Evolutionary conservation across 2,113 vertebrate genomes (phyloP), one percentile per base, ranked within the genome.

Genomic region (Physeter macrocephalus): DNA sequence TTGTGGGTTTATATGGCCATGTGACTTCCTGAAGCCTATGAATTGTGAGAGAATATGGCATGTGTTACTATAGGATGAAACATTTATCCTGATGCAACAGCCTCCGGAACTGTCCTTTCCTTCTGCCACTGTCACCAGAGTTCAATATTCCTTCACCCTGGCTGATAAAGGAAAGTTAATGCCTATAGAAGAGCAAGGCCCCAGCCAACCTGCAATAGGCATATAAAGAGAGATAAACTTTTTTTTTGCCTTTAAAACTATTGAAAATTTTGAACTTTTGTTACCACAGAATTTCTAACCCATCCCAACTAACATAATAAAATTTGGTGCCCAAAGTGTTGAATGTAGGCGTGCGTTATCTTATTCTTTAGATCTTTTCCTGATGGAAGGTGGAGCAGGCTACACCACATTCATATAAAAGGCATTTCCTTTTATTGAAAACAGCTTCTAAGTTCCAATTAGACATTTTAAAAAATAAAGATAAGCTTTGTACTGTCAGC

Each of bases 391-490:
- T 39, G 31, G 52, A 54, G 7, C 13, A 82, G 62, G 12, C 5
- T 21, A 23, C 2, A 82, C 2, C 67, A 34, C 46, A 80, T 86
- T 86, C 89, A 77, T 10, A 29, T 62, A 52, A 87, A 25, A 96
- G 23, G 4, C 12, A 78, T 88, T 75, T 94, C 95, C 15, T 64
- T 81, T 94, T 89, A 93, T 74, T 80, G 67, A 92, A 95, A 85
- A 75, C 36, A 92, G 62, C 59, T 94, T 89, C 54, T 81, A 93
- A 49, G 27, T 81, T 95, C 72, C 87, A 92, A 83, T 92, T 82
- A 90, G 82, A 89, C 34, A 88, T 87, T 90, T 90, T 80, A 14
- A 14, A 54, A 80, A 88, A 94, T 94, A 49, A 95, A 96, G 92
- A 94, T 75, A 91, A 69, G 82, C 49, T 77, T 91, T 12, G 1